Base-by-base conservation (phyloP, 2,113 vertebrate genomes). In the Sorex fumeus region DNA sequence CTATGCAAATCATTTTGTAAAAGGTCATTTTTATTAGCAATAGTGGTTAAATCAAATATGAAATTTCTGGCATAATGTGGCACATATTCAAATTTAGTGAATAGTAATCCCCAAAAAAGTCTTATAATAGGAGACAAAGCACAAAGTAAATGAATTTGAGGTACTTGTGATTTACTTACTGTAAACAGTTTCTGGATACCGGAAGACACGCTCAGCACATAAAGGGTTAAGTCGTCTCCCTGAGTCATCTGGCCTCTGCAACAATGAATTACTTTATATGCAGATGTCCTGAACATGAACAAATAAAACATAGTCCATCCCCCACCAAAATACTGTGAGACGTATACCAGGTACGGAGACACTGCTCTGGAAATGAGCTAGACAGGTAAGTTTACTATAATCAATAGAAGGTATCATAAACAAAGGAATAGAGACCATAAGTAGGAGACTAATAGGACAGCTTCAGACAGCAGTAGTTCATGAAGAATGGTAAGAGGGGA, bases 1-100 rank as follows among this genome's bases (percentile, higher is more conserved):
- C 32, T 82, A 86, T 83, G 93, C 57, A 94, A 88, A 95, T 94
- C 36, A 47, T 80, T 94, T 83, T 92, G 23, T 85, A 67, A 91
- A 91, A 96, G 95, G 93, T 95, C 78, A 93, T 94, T 96, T 96
- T 94, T 89, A 91, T 93, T 95, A 92, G 60, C 71, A 83, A 93
- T 23, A 53, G 25, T 95, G 82, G 45, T 74, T 87, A 91, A 85
- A 87, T 96, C 43, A 83, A 96, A 93, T 84, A 93, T 83, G 66
- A 32, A 90, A n/a, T 79, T 95, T 96, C 82, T 85, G 70, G 90
- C 81, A 93, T 93, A 87, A 93, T 87, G 76, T 80, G 66, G 40
- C 76, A 77, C 27, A 79, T 43, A 71, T 81, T 94, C 45, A 93
- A 89, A 93, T 62, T 50, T 13, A 77, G n/a, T 70, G 82, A 62